Percentiles rank a stretch among this genome's conserved stretches.
Evolutionary conservation across 2,113 vertebrate genomes (phyloP).

Genomic region (Gavia stellata): DNA sequence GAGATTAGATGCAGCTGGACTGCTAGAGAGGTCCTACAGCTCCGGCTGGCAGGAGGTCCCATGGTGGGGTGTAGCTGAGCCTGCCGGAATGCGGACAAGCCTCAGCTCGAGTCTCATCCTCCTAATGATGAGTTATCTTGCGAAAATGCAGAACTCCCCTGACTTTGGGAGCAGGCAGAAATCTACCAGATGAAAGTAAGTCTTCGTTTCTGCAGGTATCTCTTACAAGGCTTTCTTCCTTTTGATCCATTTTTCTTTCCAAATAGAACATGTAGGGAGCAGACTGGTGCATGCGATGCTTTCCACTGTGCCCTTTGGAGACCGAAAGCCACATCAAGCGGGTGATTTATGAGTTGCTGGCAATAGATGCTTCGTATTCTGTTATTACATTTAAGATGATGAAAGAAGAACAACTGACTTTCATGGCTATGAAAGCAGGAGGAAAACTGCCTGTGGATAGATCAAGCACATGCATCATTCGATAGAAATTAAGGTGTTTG

Average conservation of each 20-base stretch:
- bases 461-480: neutral
- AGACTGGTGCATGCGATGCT: neutral
- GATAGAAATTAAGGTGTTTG: slow-evolving; percentile 23
- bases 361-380: slow-evolving; percentile 54
- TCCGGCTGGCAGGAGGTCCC: neutral
- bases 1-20: neutral
- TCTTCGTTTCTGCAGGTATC: slow-evolving; percentile 4
- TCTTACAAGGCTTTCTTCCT: slow-evolving; percentile 12
- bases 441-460: slow-evolving; percentile 51
- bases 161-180: neutral
- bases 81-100: neutral
- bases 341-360: slow-evolving; percentile 56
- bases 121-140: neutral
- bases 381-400: slow-evolving; percentile 53
- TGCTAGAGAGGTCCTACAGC: neutral
- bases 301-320: slow-evolving; percentile 34
- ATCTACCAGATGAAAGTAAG: slow-evolving; percentile 18
- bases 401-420: slow-evolving; percentile 55
- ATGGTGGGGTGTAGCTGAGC: neutral
- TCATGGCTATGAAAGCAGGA: slow-evolving; percentile 34
- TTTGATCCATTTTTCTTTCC: slow-evolving; percentile 56
- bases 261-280: slow-evolving; percentile 7
- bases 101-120: neutral
- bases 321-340: slow-evolving; percentile 59
- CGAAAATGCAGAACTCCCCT: neutral